Conservation (phyloP, 1,140 invertebrate genomes). For the Amyelois transitella region DNA sequence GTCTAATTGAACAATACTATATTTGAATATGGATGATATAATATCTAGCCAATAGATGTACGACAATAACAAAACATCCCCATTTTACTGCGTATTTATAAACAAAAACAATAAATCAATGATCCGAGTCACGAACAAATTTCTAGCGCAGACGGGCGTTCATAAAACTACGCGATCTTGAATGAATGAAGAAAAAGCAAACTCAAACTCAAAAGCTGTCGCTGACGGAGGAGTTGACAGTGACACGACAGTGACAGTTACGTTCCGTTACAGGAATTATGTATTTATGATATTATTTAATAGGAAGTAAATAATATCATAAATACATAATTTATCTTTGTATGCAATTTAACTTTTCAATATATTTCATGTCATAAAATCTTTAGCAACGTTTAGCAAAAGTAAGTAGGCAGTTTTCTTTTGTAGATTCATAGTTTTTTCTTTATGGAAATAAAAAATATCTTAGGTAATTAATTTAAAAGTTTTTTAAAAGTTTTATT, state of each 20-base stretch:
- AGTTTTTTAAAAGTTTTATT: too few relatives aligned
- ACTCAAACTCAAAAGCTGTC: conserved; percentile 28
- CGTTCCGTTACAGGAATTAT: too few relatives aligned
- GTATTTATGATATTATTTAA: too few relatives aligned
- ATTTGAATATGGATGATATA: background rate
- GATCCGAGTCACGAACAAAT: conserved; percentile 37
- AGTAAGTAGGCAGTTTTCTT: too few relatives aligned
- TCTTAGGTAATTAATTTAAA: too few relatives aligned
- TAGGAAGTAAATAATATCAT: too few relatives aligned
- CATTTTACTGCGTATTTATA: conserved; percentile 11
- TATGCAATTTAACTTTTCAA: too few relatives aligned
- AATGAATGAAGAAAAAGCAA: conserved; percentile 23
- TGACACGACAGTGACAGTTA: background rate
- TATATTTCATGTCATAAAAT: too few relatives aligned
- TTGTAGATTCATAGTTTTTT: too few relatives aligned
- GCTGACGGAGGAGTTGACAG: background rate
- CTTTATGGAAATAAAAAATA: too few relatives aligned
- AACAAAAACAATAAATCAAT: conserved; percentile 64
- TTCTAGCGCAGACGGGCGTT: conserved; percentile 33
- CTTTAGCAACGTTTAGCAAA: too few relatives aligned
- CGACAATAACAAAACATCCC: background rate
- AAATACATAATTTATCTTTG: too few relatives aligned
- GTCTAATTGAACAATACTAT: conserved; percentile 33
- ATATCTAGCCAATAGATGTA: background rate
- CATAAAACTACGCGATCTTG: background rate